Evolutionary conservation across 2,888 invertebrate species (phyloP).

Genomic region (Euzophera pinguis): DNA sequence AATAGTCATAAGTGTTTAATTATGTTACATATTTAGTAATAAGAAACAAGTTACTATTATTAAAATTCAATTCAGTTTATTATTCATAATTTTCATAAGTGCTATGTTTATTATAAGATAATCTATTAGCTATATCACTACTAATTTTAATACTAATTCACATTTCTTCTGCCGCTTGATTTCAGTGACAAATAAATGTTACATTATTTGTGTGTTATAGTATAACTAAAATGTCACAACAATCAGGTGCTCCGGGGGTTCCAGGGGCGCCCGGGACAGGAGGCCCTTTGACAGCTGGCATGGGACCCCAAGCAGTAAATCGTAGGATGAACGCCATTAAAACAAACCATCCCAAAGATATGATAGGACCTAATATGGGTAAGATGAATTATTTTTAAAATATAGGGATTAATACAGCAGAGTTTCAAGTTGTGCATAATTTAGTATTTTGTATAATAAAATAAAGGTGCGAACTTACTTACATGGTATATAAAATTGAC

Average conservation of each 20-base stretch:
- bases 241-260: constrained; percentile 57
- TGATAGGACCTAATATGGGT: constrained; percentile 90
- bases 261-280: constrained; percentile 54
- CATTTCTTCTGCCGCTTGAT: constrained; percentile 8
- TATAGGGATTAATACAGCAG: neutral
- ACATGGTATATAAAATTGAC: neutral
- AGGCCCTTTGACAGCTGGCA: constrained; percentile 68
- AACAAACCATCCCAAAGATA: constrained; percentile 91
- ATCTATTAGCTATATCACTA: neutral
- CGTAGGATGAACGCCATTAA: constrained; percentile 93
- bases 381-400: constrained; percentile 43
- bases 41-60: neutral
- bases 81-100: neutral
- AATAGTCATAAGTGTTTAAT: neutral
- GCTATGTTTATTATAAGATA: neutral
- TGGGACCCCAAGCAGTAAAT: constrained; percentile 81
- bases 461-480: neutral
- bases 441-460: constrained; percentile 6
- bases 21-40: neutral
- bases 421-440: neutral
- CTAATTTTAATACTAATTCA: constrained; percentile 4
- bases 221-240: constrained; percentile 15
- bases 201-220: constrained; percentile 14
- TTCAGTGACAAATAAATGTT: constrained; percentile 14
- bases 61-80: no score